A percentile compares a stretch with the other conserved stretches of the same genome.
Conservation (phyloP, 2,797 vertebrate genomes). For the Acipenser oxyrinchus region DNA sequence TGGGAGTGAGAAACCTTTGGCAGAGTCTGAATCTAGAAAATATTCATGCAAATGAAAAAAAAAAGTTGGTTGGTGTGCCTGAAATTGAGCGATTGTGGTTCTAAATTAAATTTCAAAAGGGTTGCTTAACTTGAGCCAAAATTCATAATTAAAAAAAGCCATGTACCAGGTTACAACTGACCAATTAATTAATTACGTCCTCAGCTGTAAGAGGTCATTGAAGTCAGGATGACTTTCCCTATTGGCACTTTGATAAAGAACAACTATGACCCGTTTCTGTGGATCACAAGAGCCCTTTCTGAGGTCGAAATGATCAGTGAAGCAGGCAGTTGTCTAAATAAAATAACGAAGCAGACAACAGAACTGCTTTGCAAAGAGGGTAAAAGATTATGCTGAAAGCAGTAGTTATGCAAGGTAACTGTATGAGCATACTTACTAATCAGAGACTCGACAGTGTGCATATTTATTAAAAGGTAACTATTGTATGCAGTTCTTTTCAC, state of each 20-base stretch:
- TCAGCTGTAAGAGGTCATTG: neutral
- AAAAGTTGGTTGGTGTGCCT: too few species aligned
- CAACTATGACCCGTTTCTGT: constrained; percentile 35
- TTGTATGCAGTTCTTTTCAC: too few species aligned
- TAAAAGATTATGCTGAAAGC: neutral
- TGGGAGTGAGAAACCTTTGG: too few species aligned
- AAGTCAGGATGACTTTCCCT: constrained; percentile 36
- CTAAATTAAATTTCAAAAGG: neutral
- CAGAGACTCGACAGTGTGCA: too few species aligned
- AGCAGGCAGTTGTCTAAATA: neutral
- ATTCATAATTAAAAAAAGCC: too few species aligned
- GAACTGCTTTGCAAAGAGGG: neutral
- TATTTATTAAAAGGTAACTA: too few species aligned
- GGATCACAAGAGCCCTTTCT: neutral
- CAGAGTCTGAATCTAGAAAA: too few species aligned
- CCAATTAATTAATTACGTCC: neutral
- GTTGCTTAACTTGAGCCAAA: neutral
- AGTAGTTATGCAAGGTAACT: too few species aligned
- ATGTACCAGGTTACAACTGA: neutral
- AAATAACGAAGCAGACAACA: constrained; percentile 21
- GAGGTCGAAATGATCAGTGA: neutral
- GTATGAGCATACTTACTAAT: too few species aligned
- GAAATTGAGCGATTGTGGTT: too few species aligned
- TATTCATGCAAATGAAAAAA: too few species aligned
- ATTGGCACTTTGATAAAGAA: constrained; percentile 40